phyloP scores from a whole-genome alignment of 2,113 vertebrate species.

The Sceloporus undulatus region DNA sequence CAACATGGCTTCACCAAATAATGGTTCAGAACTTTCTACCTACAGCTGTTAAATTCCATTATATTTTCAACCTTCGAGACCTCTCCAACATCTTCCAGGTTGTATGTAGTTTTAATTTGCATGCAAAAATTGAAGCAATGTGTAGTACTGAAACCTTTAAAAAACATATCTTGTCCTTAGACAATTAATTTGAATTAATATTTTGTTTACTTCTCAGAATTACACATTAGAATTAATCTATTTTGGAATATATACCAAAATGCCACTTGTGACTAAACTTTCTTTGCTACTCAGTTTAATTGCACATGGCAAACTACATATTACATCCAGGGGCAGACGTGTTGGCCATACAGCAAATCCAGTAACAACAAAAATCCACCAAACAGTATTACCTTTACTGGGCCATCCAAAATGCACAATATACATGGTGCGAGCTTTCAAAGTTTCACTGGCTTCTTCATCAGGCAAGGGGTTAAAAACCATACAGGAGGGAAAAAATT shows the following conservation, averaged over 20 bases:
- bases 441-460: no score
- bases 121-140: neutral
- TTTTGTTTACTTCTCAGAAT: neutral
- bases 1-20: conserved; percentile 77
- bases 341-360: no score
- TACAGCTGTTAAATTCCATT: conserved; percentile 84
- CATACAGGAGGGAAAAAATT: no score
- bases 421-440: no score
- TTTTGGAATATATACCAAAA: neutral
- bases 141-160: neutral
- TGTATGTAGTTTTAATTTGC: neutral
- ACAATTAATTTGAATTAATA: neutral
- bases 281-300: neutral
- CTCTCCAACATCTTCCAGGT: conserved; percentile 85
- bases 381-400: no score
- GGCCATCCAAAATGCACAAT: no score
- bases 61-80: conserved; percentile 82
- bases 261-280: neutral
- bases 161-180: neutral
- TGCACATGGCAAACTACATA: neutral
- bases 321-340: no score
- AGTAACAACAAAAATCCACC: no score
- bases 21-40: conserved; percentile 80
- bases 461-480: no score
- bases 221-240: neutral